Percentiles rank a stretch among this genome's conserved stretches.
Conservation (phyloP, 2,113 vertebrate genomes). For the Calonectris borealis region DNA sequence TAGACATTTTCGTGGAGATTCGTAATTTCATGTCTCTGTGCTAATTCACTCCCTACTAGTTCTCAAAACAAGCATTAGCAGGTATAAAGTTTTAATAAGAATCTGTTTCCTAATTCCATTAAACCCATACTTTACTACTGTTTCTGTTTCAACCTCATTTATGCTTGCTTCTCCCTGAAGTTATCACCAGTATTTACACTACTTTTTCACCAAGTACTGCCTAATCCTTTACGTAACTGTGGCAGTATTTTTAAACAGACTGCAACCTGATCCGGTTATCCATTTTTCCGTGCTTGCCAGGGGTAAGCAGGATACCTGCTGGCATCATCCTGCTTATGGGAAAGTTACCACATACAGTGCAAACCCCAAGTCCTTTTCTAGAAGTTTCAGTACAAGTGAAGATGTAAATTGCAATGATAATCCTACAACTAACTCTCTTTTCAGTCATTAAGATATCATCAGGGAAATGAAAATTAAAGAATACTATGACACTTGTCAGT, state of each 20-base stretch:
- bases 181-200: neutral
- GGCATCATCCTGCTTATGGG: neutral
- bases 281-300: neutral
- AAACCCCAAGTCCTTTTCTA: neutral
- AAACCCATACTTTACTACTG: neutral
- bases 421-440: neutral
- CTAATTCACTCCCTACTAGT: neutral
- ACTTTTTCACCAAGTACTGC: neutral
- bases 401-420: neutral
- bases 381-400: neutral
- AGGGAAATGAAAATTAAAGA: neutral
- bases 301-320: constrained; percentile 5
- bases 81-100: neutral
- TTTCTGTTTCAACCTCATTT: neutral
- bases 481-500: rapidly evolving
- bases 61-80: neutral
- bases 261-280: constrained; percentile 43
- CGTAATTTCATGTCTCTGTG: neutral
- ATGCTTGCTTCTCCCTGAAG: neutral
- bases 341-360: neutral
- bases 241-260: constrained; percentile 59
- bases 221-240: constrained; percentile 42
- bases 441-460: neutral
- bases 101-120: neutral
- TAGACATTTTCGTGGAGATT: neutral